phyloP scores from a whole-genome alignment of 2,797 vertebrate genomes.

The Phylloscopus collybita region DNA sequence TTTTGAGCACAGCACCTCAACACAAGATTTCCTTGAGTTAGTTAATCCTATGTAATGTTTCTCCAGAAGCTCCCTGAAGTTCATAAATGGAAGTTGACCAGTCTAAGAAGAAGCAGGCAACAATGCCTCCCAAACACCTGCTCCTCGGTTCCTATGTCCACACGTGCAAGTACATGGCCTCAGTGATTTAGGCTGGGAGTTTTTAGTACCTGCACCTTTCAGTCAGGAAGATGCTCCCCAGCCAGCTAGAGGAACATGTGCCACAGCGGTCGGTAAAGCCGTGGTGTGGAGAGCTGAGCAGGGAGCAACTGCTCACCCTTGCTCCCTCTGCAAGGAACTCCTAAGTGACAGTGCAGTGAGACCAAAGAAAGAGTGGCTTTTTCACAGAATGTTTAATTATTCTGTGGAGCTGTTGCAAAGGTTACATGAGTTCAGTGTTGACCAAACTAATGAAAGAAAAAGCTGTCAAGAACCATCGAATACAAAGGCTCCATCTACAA shows the following conservation, averaged over 20 bases:
- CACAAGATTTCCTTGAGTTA: neutral
- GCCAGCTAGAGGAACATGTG: fast-evolving
- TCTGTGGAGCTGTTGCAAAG: neutral
- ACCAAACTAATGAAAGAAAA: neutral
- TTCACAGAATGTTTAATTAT: neutral
- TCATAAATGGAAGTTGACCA: neutral
- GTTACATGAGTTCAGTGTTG: neutral
- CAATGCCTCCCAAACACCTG: neutral
- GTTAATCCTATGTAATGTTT: neutral
- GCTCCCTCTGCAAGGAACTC: neutral
- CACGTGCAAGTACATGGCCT: neutral
- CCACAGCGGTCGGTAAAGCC: fast-evolving
- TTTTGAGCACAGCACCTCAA: neutral
- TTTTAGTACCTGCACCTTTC: neutral
- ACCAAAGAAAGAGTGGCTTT: neutral
- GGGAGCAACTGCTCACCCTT: neutral
- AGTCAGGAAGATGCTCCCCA: fast-evolving
- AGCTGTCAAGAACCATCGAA: neutral
- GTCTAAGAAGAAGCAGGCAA: neutral
- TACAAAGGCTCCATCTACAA: neutral
- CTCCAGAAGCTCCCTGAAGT: neutral
- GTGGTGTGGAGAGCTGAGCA: fast-evolving
- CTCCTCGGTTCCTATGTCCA: neutral
- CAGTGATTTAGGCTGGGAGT: neutral
- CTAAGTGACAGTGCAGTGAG: neutral